Percentiles rank a stretch among this genome's conserved stretches.
These are phyloP conservation scores for Characodon lateralis DNA, from an alignment of 2,797 vertebrate species.

Conservation along the genomic window DNA sequence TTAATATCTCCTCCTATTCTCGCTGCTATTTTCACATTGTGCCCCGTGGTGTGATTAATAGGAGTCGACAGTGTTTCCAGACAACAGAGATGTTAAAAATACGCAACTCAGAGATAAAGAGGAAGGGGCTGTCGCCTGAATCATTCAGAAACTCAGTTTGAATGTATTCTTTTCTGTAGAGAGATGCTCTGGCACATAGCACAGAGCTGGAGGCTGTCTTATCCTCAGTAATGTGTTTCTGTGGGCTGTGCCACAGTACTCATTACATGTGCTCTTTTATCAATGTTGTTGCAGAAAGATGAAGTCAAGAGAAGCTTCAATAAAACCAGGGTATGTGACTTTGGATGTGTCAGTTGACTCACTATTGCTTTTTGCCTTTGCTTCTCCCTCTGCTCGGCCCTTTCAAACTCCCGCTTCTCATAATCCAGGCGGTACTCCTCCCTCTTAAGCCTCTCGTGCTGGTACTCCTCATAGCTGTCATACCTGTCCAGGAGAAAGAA, in stretches of 20 bases:
- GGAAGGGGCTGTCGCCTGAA: conserved; percentile 75
- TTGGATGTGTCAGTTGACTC: conserved; percentile 69
- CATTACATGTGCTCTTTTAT: conserved; percentile 52
- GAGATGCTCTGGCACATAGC: conserved; percentile 48
- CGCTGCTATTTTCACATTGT: conserved; percentile 61
- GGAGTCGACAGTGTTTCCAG: conserved; percentile 73
- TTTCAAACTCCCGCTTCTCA: conserved; percentile 93
- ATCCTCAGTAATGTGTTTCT: conserved; percentile 46
- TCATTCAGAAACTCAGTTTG: conserved; percentile 77
- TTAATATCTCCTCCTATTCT: conserved; percentile 20
- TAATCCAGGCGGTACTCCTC: conserved; percentile 92
- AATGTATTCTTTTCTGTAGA: conserved; percentile 59
- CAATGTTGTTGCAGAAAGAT: conserved; percentile 30
- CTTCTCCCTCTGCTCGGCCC: conserved; percentile 92
- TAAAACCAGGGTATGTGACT: conserved; percentile 20
- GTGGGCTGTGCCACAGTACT: conserved; percentile 48
- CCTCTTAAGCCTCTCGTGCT: conserved; percentile 94
- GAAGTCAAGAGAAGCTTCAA: conserved; percentile 14
- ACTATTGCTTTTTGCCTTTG: conserved; percentile 96
- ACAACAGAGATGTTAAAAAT: conserved; percentile 73
- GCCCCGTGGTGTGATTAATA: conserved; percentile 77
- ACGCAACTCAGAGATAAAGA: conserved; percentile 75
- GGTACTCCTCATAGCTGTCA: conserved; percentile 98
- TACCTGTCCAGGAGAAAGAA: conserved; percentile 80
- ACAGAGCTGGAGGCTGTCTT: conserved; percentile 48